These are phyloP conservation scores for Perca schrenkii DNA, from an alignment of 2,113 vertebrate species.

Conservation along the genomic window DNA sequence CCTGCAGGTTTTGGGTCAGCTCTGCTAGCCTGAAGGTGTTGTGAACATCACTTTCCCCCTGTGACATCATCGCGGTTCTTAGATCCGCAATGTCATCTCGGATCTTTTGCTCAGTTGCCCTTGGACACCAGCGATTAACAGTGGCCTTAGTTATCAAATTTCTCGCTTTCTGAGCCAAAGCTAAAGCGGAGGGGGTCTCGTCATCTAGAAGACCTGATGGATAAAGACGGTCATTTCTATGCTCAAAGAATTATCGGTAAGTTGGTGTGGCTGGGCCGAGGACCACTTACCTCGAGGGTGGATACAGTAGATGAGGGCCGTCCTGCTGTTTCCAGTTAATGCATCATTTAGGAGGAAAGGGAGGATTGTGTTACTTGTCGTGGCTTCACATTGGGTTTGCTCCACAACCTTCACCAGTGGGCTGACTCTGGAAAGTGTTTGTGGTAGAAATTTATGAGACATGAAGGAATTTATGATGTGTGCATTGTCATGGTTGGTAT, in stretches of 20 bases:
- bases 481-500: background rate
- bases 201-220: constrained; percentile 60
- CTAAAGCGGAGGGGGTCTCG: constrained; percentile 66
- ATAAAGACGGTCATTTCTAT: background rate
- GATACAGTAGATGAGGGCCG: constrained; percentile 69
- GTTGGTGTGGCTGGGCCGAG: background rate
- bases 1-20: constrained; percentile 85
- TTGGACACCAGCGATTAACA: constrained; percentile 79
- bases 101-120: constrained; percentile 47
- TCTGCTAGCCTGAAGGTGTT: constrained; percentile 73
- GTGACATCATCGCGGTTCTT: constrained; percentile 74
- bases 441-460: background rate
- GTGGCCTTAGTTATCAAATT: constrained; percentile 72
- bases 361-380: constrained; percentile 47
- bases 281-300: constrained; percentile 62
- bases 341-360: constrained; percentile 60
- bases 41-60: constrained; percentile 42
- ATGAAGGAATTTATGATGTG: background rate
- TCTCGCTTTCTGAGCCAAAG: constrained; percentile 70
- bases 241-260: background rate
- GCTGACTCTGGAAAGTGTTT: constrained; percentile 69
- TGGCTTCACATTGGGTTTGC: constrained; percentile 35
- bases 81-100: constrained; percentile 74
- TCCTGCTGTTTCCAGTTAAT: constrained; percentile 70
- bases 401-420: constrained; percentile 70